These are phyloP conservation scores for Buathra laborator DNA, from an alignment of 2,888 invertebrate species.

Conservation along the genomic window DNA sequence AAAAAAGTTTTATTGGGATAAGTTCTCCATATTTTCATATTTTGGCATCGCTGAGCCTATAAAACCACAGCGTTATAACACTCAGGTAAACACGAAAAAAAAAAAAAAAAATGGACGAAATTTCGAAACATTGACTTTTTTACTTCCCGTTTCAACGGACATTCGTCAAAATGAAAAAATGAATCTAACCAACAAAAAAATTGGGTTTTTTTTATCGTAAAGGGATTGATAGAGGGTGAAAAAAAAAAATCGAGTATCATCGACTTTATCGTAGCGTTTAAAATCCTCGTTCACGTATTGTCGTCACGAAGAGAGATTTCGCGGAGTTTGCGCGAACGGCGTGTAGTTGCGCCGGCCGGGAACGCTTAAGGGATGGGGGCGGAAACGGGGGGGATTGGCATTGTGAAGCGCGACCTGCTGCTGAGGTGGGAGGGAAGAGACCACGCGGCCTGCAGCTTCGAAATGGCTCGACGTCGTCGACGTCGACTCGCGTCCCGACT, in stretches of 20 bases:
- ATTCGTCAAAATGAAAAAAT: not conserved
- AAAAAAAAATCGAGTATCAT: not conserved
- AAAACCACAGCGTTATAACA: not conserved
- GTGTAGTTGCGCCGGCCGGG: constrained; percentile 65
- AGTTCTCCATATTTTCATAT: not conserved
- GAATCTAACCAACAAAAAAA: not conserved
- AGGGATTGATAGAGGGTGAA: not conserved
- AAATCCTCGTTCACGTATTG: not conserved
- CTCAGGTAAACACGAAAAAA: not conserved
- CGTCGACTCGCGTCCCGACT: constrained; percentile 68
- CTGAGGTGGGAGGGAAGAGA: constrained; percentile 64
- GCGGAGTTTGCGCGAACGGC: constrained; percentile 73
- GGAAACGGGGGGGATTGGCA: constrained; percentile 56
- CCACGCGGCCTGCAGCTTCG: constrained; percentile 69
- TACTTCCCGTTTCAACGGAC: not conserved
- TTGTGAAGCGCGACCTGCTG: constrained; percentile 63
- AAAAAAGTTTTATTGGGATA: constrained; percentile 1
- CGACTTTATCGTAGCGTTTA: not conserved
- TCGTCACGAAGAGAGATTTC: constrained; percentile 61
- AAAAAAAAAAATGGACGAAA: not conserved
- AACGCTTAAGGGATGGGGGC: constrained; percentile 24
- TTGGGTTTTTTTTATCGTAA: not conserved
- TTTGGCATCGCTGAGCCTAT: not conserved
- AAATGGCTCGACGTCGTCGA: constrained; percentile 63
- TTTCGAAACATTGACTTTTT: not conserved